Base-by-base conservation (phyloP, 2,888 invertebrate species). In the Caenorhabditis sulstoni region DNA sequence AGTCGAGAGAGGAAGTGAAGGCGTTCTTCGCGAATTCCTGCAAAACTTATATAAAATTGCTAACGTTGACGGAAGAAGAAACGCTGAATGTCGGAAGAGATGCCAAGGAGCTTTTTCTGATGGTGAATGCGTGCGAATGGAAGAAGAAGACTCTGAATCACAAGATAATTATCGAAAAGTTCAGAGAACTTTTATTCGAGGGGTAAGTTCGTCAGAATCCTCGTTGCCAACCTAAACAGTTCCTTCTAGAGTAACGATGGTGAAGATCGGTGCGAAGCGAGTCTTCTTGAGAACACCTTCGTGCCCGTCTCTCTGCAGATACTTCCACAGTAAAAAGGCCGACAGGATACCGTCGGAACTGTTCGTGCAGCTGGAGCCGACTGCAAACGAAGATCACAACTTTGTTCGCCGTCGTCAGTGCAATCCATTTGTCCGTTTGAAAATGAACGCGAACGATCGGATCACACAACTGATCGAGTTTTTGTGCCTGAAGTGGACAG, bases 51-150 rank as follows among this genome's bases (percentile, higher is more conserved):
- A 74, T 76, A 67, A 44, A 76, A 61, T n/a, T 80, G 11, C 18
- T 82, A 12, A 39, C 64, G 11, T 61, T 47, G 64, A 79, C 55
- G 35, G 76, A 76, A n/a, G 55, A 29, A 29, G 29, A 29, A 7
- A 29, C 29, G 3, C 29, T 5, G 29, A 3, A 29, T 29, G 29
- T 29, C 29, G 29, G 29, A 29, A 81, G 83, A 47, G 88, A 88
- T 61, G 86, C 85, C 0, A 68, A 80, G 18, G 87, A 87, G 62
- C 61, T 87, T 9, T 88, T 87, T 68, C 62, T 87, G n/a, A 78
- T 86, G 5, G 68, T 88, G 41, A 87, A 87, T 44, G 84, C 87
- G 5, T 85, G 83, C 57, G 88, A 88, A 65, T 87, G 86, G 87
- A 81, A 84, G 55, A 82, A 81, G 47, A 64, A 80, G 39, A 87